Evolutionary conservation across 2,797 vertebrate genomes (phyloP).

Genomic region (Cossypha caffra): DNA sequence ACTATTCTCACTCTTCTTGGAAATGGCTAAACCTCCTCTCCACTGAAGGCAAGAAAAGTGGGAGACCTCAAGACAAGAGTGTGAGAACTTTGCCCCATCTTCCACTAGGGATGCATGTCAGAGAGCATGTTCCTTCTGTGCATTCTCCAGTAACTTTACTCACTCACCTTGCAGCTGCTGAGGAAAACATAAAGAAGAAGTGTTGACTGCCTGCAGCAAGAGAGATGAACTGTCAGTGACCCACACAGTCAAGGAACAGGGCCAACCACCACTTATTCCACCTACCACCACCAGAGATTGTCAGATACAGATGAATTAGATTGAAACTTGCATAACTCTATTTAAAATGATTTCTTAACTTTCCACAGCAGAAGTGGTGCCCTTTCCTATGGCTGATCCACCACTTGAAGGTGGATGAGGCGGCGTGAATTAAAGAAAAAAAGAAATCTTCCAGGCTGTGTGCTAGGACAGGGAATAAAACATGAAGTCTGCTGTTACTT

Average conservation of each 20-base stretch:
- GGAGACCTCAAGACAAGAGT: background rate
- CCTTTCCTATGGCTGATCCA: background rate
- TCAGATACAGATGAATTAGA: background rate
- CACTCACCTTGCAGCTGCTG: background rate
- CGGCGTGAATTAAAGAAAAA: background rate
- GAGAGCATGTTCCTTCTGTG: background rate
- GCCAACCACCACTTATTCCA: background rate
- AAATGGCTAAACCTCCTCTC: background rate
- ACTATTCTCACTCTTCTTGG: background rate
- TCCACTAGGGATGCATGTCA: background rate
- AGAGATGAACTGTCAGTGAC: background rate
- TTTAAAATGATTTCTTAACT: background rate
- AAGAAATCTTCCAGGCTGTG: background rate
- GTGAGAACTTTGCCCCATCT: background rate
- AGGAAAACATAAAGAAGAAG: background rate
- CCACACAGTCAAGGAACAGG: background rate
- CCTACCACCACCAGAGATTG: background rate
- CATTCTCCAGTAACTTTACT: background rate
- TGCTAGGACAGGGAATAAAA: background rate
- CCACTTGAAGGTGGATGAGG: background rate
- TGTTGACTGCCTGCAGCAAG: background rate
- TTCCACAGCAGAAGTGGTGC: background rate
- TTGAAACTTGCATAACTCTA: background rate
- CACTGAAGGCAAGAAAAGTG: background rate
- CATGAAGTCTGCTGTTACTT: background rate